Evolutionary conservation across 2,797 vertebrate species (phyloP), one percentile per base, ranked within the genome.

Genomic region (Sarcophilus harrisii): DNA sequence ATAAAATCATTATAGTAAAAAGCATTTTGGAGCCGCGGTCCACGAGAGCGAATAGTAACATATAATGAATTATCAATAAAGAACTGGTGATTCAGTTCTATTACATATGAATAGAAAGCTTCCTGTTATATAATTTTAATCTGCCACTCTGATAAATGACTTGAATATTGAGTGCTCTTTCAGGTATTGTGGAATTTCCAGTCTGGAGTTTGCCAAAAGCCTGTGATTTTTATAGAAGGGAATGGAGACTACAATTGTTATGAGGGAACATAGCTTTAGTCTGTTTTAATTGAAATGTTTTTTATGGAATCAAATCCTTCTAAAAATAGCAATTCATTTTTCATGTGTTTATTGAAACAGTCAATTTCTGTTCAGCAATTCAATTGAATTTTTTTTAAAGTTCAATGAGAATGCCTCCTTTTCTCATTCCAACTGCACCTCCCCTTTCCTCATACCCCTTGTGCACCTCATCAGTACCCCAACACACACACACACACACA

Each of bases 41-140:
- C 73, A 87, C 49, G 73, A 87, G 90, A 96, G 97, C 97, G 97
- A 96, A 98, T 32, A 91, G 98, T 97, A 98, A 98, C 97, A 98
- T 98, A 97, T 98, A 98, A 98, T 99, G 98, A 99, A 98, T 99
- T 98, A 99, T 99, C 99, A 98, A 98, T 98, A 99, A 98, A 98
- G 98, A 98, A 96, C 96, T 92, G 97, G 97, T 96, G 98, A 98
- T 98, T 98, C 97, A 57, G 98, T 98, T 99, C 98, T 96, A 98
- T 98, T 98, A 97, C 96, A 97, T 97, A 97, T 90, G 98, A 98
- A 98, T 98, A 98, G 98, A 98, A 99, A 98, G 98, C 98, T 98
- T 99, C 98, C 98, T 98, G 98, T 98, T 98, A 97, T 98, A 96
- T 98, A 96, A 97, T 98, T 98, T 98, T 98, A 98, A 97, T 96